Evolutionary conservation across 1,140 invertebrate genomes (phyloP), one percentile per base, ranked within the genome.

Genomic region (Tetragnatha versicolor): DNA sequence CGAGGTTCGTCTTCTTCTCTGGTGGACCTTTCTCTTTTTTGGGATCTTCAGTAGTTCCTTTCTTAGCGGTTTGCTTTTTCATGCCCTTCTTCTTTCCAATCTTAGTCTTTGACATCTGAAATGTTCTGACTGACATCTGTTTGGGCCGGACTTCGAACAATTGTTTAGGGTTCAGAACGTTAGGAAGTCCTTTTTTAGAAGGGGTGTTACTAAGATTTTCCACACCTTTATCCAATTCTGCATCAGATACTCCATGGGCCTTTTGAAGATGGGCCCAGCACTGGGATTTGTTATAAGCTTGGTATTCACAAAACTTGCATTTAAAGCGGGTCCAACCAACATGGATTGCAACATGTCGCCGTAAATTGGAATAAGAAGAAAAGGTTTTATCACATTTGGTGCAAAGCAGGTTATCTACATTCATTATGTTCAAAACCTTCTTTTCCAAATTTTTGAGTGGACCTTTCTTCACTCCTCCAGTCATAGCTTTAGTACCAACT

Each of bases 281-380:
- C 45, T 86, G 83, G 1, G 85, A 86, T 68, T 83, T 82, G 63
- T 85, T 85, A 68, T 85, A 87, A 49, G 84, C 81, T 35, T 83
- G 83, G 79, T 84, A 87, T 7, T 81, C 68, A 80, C 86, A 87
- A 20, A 85, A 61, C 31, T 85, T 85, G 73, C 86, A 87, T 66
- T 85, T 84, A 75, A 83, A 87, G 7, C 86, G 81, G n/a, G 83
- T 83, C 85, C 85, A 86, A 7, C 85, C 86, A 42, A 87, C 82
- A 78, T 87, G 86, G 17, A 84, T 81, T 9, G 86, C 85, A 27
- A 84, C 84, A 81, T 87, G 86, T 14, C 85, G 83, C 6, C 85
- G 82, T n/a, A 87, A 79, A 81, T 86, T 86, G 10, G 84, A 86
- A 35, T 84, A 80, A n/a, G 82, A 82, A 10, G 82, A 82, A 77